Percentiles rank a stretch among this genome's conserved stretches.
Conservation (phyloP, 2,113 vertebrate species). For the Tylochromis polylepis region DNA sequence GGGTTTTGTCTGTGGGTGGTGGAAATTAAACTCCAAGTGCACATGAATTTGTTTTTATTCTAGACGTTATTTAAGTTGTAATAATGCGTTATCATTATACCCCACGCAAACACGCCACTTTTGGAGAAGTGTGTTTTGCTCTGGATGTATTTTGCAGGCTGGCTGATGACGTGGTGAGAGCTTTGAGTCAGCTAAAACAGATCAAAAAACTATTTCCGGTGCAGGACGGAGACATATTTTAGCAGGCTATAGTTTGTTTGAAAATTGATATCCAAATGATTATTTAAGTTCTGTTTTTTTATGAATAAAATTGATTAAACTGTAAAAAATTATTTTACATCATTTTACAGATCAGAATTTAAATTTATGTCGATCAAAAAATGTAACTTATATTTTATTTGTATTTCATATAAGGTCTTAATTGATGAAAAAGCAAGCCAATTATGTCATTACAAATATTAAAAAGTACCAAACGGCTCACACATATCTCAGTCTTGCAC, state of each 20-base stretch:
- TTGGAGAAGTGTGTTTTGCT: too few relatives aligned
- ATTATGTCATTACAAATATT: not conserved
- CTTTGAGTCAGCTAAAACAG: not conserved
- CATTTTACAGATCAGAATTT: not conserved
- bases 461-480: not conserved
- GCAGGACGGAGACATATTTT: not conserved
- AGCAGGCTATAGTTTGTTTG: not conserved
- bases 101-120: too few relatives aligned
- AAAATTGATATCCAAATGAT: not conserved
- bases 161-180: not conserved
- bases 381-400: not conserved
- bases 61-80: not conserved
- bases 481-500: not conserved
- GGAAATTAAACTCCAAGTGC: not conserved
- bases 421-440: fast-evolving
- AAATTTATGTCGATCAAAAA: not conserved
- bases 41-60: not conserved
- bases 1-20: not conserved
- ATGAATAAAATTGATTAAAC: not conserved
- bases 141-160: not conserved
- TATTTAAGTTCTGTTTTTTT: not conserved
- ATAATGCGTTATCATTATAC: not conserved
- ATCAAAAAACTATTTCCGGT: not conserved
- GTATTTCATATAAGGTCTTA: not conserved
- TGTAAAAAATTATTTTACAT: not conserved